These are phyloP conservation scores for Thunnus thynnus DNA, from an alignment of 2,113 vertebrate species.

Conservation along the genomic window DNA sequence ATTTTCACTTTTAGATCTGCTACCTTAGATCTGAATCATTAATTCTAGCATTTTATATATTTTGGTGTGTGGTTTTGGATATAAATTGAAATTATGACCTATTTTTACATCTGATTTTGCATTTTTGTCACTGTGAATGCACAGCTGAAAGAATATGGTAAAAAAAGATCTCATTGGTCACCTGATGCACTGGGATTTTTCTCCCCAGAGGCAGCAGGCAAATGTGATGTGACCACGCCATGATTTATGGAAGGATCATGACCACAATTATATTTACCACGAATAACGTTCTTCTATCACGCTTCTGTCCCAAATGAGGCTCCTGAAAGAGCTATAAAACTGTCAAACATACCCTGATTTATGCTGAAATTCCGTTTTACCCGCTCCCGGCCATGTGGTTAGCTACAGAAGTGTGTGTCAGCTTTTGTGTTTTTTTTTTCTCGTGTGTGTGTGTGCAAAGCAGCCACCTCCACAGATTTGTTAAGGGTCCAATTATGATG, in stretches of 20 bases:
- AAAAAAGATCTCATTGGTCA: constrained; percentile 51
- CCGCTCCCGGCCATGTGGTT: constrained; percentile 45
- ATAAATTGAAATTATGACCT: not conserved
- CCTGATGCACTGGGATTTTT: constrained; percentile 14
- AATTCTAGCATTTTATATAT: not conserved
- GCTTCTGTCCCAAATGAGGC: constrained; percentile 78
- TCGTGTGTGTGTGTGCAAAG: constrained; percentile 39
- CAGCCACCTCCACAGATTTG: constrained; percentile 74
- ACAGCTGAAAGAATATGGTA: constrained; percentile 11
- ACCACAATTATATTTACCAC: constrained; percentile 84
- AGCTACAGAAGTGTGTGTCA: constrained; percentile 34
- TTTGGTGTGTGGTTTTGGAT: not conserved
- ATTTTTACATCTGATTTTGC: constrained; percentile 7
- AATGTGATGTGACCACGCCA: constrained; percentile 39
- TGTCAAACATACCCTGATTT: constrained; percentile 74
- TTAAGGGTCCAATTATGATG: constrained; percentile 83
- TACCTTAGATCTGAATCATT: not conserved
- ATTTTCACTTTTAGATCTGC: not conserved
- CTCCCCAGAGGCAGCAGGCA: constrained; percentile 14
- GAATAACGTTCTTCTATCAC: constrained; percentile 71
- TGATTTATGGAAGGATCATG: constrained; percentile 78
- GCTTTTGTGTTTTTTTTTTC: constrained; percentile 44
- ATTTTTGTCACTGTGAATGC: constrained; percentile 15
- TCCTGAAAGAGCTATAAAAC: constrained; percentile 76
- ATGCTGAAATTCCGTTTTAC: constrained; percentile 66